A percentile compares a stretch with the other conserved stretches of the same genome.
Conservation (phyloP, 2,113 vertebrate species). For the Tragelaphus buxtoni region DNA sequence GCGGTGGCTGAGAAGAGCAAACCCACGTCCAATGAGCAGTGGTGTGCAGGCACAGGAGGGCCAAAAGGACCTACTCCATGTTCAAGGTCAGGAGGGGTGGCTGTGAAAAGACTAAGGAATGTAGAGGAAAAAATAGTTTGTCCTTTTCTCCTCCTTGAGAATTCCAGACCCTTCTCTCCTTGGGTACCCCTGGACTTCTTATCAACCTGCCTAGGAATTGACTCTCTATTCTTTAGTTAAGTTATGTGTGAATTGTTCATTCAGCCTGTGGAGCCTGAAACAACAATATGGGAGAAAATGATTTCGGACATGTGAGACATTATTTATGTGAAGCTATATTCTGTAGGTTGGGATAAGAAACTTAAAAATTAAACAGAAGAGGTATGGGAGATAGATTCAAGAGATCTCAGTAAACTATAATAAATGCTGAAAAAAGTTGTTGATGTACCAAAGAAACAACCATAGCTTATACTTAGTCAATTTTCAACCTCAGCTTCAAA, state of each 20-base stretch:
- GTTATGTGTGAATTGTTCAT: background rate
- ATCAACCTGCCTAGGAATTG: background rate
- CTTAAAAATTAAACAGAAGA: background rate
- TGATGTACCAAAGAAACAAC: background rate
- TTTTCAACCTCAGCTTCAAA: background rate
- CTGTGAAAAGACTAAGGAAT: background rate
- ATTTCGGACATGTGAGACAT: background rate
- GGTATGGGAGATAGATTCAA: background rate
- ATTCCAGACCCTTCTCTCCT: background rate
- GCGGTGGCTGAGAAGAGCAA: rapidly evolving
- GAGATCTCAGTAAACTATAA: background rate
- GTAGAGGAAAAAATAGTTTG: background rate
- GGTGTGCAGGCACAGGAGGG: too few relatives aligned
- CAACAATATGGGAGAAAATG: background rate
- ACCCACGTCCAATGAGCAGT: too few relatives aligned
- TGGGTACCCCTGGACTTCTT: background rate
- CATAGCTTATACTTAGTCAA: background rate
- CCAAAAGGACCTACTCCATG: too few relatives aligned
- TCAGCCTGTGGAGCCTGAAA: background rate
- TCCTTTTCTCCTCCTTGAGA: background rate
- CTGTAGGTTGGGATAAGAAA: background rate
- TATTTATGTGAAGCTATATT: background rate
- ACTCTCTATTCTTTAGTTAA: background rate
- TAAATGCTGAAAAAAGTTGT: background rate
- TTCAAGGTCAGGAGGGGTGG: too few relatives aligned